Conservation (phyloP, 2,888 invertebrate species). For the Hofmannophila pseudospretella region DNA sequence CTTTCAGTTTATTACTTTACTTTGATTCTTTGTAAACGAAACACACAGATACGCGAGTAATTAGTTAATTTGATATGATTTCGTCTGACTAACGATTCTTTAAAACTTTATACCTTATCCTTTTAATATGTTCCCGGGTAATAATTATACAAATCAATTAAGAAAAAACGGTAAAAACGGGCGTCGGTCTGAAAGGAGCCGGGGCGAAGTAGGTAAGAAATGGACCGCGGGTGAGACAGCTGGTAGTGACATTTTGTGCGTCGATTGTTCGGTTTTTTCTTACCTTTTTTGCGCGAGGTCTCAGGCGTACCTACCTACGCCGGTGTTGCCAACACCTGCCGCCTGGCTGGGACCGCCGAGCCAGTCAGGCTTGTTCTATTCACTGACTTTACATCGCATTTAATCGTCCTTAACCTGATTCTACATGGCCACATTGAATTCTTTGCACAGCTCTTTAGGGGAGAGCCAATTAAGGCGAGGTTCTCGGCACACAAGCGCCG, state of each 20-base stretch:
- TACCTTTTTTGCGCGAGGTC: constrained; percentile 38
- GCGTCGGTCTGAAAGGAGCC: constrained; percentile 15
- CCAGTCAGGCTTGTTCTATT: constrained; percentile 39
- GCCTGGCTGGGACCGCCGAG: constrained; percentile 31
- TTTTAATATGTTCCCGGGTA: constrained; percentile 12
- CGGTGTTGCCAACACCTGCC: constrained; percentile 55
- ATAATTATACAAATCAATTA: constrained; percentile 18
- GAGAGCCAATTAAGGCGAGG: no score
- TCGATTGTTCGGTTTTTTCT: constrained; percentile 36
- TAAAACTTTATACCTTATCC: no score
- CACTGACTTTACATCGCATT: constrained; percentile 18
- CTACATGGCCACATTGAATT: constrained; percentile 7
- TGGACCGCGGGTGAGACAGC: constrained; percentile 56
- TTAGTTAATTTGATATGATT: no score
- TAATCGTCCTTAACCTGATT: constrained; percentile 36
- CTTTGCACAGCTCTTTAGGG: background rate
- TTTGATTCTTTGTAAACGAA: no score
- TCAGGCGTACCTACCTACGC: constrained; percentile 35
- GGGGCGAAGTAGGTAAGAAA: constrained; percentile 24
- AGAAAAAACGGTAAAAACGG: no score
- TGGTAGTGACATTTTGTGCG: constrained; percentile 62
- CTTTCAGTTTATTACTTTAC: no score
- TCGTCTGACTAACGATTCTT: no score
- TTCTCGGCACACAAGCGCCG: no score
- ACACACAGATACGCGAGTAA: no score